phyloP scores from a whole-genome alignment of 1,140 invertebrate genomes.

The Sycophila sp. region DNA sequence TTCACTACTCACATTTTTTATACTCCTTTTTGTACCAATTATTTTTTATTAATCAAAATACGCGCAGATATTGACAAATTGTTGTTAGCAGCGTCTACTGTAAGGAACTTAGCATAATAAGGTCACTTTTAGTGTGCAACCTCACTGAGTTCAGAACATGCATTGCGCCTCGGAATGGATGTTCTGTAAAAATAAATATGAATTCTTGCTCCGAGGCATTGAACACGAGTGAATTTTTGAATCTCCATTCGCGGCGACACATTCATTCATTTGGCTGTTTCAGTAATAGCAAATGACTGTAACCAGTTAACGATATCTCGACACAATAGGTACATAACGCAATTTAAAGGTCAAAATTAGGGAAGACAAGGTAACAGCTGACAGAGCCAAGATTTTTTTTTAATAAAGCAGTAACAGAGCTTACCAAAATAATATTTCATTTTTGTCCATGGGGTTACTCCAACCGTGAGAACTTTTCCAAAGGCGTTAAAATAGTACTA shows the following conservation, averaged over 20 bases:
- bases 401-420: constrained; percentile 1
- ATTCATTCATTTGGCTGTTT: constrained; percentile 36
- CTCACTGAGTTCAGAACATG: neutral
- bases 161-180: neutral
- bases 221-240: neutral
- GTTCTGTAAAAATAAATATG: constrained; percentile 11
- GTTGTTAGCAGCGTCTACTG: neutral
- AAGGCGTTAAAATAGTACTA: neutral
- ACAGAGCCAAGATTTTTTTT: constrained; percentile 12
- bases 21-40: neutral
- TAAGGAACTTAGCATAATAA: constrained; percentile 17
- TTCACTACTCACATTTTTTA: neutral
- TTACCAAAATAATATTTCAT: neutral
- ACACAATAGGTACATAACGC: constrained; percentile 7
- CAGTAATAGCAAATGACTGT: constrained; percentile 43
- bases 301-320: constrained; percentile 37
- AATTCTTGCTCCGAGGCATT: neutral
- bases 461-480: neutral
- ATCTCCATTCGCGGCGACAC: neutral
- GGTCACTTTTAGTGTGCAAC: neutral
- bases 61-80: neutral
- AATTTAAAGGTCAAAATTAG: constrained; percentile 18
- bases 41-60: neutral
- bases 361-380: constrained; percentile 38
- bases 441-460: neutral